A percentile compares a stretch with the other conserved stretches of the same genome.
Evolutionary conservation across 2,888 invertebrate species (phyloP).

Genomic region (Drosophila fulvimacula): DNA sequence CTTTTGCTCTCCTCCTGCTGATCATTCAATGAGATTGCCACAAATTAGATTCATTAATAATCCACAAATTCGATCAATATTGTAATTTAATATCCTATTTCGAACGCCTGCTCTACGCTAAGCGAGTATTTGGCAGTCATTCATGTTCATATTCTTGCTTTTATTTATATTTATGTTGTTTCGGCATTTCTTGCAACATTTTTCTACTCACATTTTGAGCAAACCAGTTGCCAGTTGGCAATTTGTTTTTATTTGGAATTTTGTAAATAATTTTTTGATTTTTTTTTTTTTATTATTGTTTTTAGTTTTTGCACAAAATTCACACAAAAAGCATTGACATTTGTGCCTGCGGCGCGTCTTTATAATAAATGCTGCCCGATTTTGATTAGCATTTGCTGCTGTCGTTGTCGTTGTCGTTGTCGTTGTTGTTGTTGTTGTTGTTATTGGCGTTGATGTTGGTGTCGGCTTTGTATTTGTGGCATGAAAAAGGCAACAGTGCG

Average conservation of each 20-base stretch:
- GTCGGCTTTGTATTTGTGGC: constrained; percentile 62
- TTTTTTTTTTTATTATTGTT: constrained; percentile 20
- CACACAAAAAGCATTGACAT: constrained; percentile 74
- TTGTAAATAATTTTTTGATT: not conserved
- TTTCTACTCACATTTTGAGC: constrained; percentile 47
- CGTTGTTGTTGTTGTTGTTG: constrained; percentile 13
- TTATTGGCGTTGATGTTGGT: constrained; percentile 18
- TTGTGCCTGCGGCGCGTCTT: constrained; percentile 69
- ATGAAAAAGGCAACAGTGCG: constrained; percentile 75
- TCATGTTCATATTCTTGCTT: not conserved
- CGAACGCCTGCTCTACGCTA: not conserved
- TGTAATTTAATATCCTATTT: not conserved
- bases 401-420: constrained; percentile 23
- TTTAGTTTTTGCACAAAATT: constrained; percentile 46
- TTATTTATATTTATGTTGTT: not conserved
- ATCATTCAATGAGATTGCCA: not conserved
- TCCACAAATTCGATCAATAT: not conserved
- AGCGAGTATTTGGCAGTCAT: not conserved
- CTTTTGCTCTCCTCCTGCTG: not conserved
- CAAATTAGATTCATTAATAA: not conserved
- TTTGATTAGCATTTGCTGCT: constrained; percentile 19
- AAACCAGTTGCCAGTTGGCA: constrained; percentile 40
- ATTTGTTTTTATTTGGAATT: constrained; percentile 19
- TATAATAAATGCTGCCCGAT: constrained; percentile 50
- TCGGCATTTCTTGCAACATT: constrained; percentile 13